Base-by-base conservation (phyloP, 2,113 vertebrate species). In the Nyctereutes procyonoides region DNA sequence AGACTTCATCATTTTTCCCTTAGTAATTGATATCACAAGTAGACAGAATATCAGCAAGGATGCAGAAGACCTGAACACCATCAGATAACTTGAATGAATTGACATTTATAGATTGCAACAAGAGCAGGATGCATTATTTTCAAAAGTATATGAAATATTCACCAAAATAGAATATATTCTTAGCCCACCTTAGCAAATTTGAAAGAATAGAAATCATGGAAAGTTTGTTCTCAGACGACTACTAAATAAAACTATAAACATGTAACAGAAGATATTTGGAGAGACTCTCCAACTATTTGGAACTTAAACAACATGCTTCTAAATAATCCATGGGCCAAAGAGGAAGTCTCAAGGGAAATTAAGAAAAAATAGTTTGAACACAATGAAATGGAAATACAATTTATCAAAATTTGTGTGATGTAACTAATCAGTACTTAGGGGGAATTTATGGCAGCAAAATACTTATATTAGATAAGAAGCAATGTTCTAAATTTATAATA, bases 181-280 rank as follows among this genome's bases (percentile, higher is more conserved):
- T 26, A 58, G 74, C 58, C 19, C 38, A 65, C 13, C 24, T 87
- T 65, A 80, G 56, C 10, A 58, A 35, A 81, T 67, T 71, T 79
- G 60, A 53, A 89, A 93, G 60, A 65, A 74, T 16, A 88, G 28
- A 81, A 90, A 65, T 65, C 63, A 80, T 83, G 43, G 35, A 53
- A 90, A 93, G 48, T 58, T 74, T 94, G 71, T 63, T 90, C 63
- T 90, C 63, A 90, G 43, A 73, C 14, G 30, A 55, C 73, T 58
- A 69, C 30, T 88, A 86, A 77, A 80, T 92, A 67, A 80, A 76
- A 32, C 22, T 28, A 28, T 48, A n/a, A 55, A 17, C 43, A 22
- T 38, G 10, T 56, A 84, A 55, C 4, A 62, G 30, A 79, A 62
- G 32, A 73, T 30, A 86, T 83, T 96, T 94, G 63, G 63, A 80